Percentiles rank a stretch among this genome's conserved stretches.
Evolutionary conservation across 2,888 invertebrate genomes (phyloP).

Genomic region (Idaea biselata): DNA sequence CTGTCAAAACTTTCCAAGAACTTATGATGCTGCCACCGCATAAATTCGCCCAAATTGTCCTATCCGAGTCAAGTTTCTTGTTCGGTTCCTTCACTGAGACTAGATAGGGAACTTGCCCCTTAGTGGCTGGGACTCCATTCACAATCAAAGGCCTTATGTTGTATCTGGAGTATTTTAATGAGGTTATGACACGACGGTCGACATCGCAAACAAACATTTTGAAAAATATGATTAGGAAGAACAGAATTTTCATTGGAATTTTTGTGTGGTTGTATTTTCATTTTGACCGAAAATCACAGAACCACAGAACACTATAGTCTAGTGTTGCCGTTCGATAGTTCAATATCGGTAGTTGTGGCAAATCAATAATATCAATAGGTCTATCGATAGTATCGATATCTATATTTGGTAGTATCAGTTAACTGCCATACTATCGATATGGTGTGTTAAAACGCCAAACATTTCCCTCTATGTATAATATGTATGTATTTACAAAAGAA

Average conservation of each 20-base stretch:
- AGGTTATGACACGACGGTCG: slow-evolving; percentile 51
- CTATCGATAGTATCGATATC: no score
- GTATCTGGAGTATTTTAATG: slow-evolving; percentile 48
- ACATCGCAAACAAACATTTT: slow-evolving; percentile 26
- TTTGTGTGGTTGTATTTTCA: slow-evolving; percentile 9
- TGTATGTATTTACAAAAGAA: no score
- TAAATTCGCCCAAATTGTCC: slow-evolving; percentile 45
- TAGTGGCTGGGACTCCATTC: slow-evolving; percentile 42
- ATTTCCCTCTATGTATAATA: no score
- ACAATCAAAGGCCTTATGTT: slow-evolving; percentile 46
- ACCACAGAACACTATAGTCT: no score
- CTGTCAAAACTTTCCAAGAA: slow-evolving; percentile 45
- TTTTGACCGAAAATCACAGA: neutral
- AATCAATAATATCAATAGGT: no score
- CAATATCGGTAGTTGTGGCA: no score
- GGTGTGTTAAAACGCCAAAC: no score
- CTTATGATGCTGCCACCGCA: slow-evolving; percentile 62
- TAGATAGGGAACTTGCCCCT: slow-evolving; percentile 50
- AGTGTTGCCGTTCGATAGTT: no score
- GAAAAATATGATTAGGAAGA: slow-evolving; percentile 24
- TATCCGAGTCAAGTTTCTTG: slow-evolving; percentile 13
- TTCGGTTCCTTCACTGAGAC: slow-evolving; percentile 54
- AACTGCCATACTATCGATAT: no score
- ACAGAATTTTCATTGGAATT: slow-evolving; percentile 39
- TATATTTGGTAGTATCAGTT: no score